Evolutionary conservation across 2,797 vertebrate genomes (phyloP), one percentile per base, ranked within the genome.

Genomic region (Tadarida brasiliensis): DNA sequence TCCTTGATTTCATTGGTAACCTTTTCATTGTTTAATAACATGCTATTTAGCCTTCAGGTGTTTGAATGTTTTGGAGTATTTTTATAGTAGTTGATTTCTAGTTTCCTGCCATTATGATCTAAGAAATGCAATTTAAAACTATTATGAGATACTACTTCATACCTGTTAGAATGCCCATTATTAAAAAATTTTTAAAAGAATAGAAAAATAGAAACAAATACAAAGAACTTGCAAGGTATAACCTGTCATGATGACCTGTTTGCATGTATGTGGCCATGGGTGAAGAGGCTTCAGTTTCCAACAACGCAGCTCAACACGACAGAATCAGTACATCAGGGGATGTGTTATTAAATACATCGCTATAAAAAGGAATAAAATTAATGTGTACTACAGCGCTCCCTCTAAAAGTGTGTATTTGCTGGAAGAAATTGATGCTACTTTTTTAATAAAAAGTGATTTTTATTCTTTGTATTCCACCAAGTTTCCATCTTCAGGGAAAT

Each of bases 381-480:
- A 92, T 90, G 95, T 90, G 76, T n/a, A 90, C 76, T 39, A 74
- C 73, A 85, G 24, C 3, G 10, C 10, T 80, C 39, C 47, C 81
- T 91, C 68, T 91, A 63, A 92, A 90, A 1, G 92, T 95, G 94
- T 95, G 95, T 97, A 91, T 97, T 97, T 97, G 93, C 97, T 98
- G 91, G 95, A 97, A 98, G 82, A 96, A 94, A 94, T 97, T 95
- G 89, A 94, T 95, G 51, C 39, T 94, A 86, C 87, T 97, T 92
- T 97, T 96, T 6, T 24, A 98, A 98, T 98, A 95, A 98, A 97
- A 97, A 97, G 84, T 97, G 94, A 97, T 93, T 97, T 98, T 98
- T 95, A 96, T 97, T 98, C 96, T 33, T 98, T 90, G 76, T 91
- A 95, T 97, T 98, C 86, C 93, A 96, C 91, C 96, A 97, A 88